phyloP scores from a whole-genome alignment of 2,113 vertebrate genomes.

The Aepyceros melampus region DNA sequence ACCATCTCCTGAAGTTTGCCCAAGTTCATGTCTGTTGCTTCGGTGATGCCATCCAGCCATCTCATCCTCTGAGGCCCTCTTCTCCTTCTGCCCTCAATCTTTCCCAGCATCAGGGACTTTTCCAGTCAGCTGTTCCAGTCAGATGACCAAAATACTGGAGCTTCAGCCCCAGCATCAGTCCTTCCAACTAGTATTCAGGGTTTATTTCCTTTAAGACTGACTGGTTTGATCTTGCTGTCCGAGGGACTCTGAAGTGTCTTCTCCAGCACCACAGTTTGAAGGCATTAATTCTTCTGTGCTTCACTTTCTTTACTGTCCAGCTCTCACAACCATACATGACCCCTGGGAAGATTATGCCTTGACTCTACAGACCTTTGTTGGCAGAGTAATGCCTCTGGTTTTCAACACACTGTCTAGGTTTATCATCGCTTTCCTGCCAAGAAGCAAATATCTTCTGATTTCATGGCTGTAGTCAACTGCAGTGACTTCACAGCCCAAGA shows the following conservation, averaged over 20 bases:
- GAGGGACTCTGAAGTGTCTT: background rate
- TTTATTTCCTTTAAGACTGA: background rate
- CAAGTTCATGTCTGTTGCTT: background rate
- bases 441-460: background rate
- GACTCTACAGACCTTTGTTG: background rate
- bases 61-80: background rate
- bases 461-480: background rate
- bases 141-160: background rate
- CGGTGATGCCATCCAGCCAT: background rate
- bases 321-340: background rate
- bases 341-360: background rate
- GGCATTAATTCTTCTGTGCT: background rate
- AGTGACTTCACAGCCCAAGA: background rate
- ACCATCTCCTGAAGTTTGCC: background rate
- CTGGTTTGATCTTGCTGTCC: background rate
- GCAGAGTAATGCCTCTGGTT: background rate
- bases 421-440: background rate
- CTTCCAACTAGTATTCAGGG: background rate
- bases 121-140: background rate
- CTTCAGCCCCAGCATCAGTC: background rate
- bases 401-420: background rate
- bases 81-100: background rate
- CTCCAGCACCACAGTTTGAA: background rate
- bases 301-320: background rate
- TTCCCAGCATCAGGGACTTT: background rate